Evolutionary conservation across 1,140 invertebrate species (phyloP), one percentile per base, ranked within the genome.

Genomic region (Atta cephalotes): DNA sequence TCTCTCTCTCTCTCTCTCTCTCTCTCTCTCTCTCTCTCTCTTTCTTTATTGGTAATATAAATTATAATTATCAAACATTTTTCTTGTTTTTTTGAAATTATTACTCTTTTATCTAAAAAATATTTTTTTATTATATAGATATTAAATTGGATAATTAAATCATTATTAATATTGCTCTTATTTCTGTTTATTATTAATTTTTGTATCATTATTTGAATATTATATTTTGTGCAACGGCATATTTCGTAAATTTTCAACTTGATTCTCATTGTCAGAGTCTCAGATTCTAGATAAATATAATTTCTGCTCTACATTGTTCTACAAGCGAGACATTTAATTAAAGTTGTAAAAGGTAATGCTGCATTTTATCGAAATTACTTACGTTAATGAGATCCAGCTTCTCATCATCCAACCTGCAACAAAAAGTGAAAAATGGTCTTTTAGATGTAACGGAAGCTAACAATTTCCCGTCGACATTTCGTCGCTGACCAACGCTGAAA

Each of bases 341-440:
- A 84, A 49, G 39, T 74, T 82, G 56, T 45, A 85, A 60, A 78
- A 85, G 39, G 58, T 85, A 77, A 62, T 49, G 18, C 18, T 60
- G 16, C 35, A 31, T 76, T 25, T 62, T 62, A 84, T 84, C 39
- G 39, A 25, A 60, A 49, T 51, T 94, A 97, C 97, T 97, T 96
- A 98, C 98, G 95, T 98, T 98, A 87, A 99, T 98, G 91, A 98
- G 96, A 92, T 97, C 96, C 93, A 98, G 97, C 94, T 98, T 98
- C 91, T 97, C 97, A 88, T 95, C 95, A 86, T 98, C 97, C 93
- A 99, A 96, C 93, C 98, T 98, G 96, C 77, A 97, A 97, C 92
- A 95, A 87, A 95, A 94, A 95, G 93, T 93, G 90, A 92, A 92
- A 88, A 89, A 77, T 72, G 25, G 31, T 35, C 49, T 45, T 79